Conservation (phyloP, 2,113 vertebrate species). For the Gallinago media region DNA sequence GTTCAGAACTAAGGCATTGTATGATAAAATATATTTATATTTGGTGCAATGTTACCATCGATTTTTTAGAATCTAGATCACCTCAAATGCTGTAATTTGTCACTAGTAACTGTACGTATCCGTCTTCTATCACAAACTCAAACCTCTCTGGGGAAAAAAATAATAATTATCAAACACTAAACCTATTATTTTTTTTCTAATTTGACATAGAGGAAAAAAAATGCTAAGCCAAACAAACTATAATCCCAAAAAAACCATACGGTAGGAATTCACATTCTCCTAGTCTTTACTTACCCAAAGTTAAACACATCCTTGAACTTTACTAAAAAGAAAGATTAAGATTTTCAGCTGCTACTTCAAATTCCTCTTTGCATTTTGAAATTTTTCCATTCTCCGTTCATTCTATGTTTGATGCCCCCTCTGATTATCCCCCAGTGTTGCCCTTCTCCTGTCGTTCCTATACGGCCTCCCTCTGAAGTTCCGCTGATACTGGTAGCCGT, state of each 20-base stretch:
- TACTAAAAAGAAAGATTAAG: slow-evolving; percentile 40
- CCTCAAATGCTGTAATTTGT: slow-evolving; percentile 71
- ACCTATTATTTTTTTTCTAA: slow-evolving; percentile 67
- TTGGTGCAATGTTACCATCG: slow-evolving; percentile 75
- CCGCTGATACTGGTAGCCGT: slow-evolving; percentile 74
- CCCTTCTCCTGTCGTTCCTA: slow-evolving; percentile 74
- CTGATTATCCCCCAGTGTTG: slow-evolving; percentile 76
- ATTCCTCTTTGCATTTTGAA: neutral
- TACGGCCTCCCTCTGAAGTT: slow-evolving; percentile 73
- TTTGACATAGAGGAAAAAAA: slow-evolving; percentile 66
- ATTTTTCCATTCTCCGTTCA: neutral
- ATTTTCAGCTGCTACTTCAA: slow-evolving; percentile 36
- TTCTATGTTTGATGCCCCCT: slow-evolving; percentile 75
- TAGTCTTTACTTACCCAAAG: neutral
- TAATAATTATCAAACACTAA: slow-evolving; percentile 52
- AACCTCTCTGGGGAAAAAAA: neutral
- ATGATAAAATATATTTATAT: slow-evolving; percentile 81
- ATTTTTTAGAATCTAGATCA: slow-evolving; percentile 74
- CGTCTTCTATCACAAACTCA: slow-evolving; percentile 64
- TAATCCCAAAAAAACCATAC: neutral
- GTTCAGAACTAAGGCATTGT: slow-evolving; percentile 83
- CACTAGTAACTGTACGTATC: slow-evolving; percentile 58
- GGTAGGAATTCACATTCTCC: slow-evolving; percentile 31
- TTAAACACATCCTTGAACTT: neutral
- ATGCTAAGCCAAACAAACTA: slow-evolving; percentile 52